These are phyloP conservation scores for Scaptomyza pallida DNA, from an alignment of 1,140 invertebrate genomes.

Conservation along the genomic window DNA sequence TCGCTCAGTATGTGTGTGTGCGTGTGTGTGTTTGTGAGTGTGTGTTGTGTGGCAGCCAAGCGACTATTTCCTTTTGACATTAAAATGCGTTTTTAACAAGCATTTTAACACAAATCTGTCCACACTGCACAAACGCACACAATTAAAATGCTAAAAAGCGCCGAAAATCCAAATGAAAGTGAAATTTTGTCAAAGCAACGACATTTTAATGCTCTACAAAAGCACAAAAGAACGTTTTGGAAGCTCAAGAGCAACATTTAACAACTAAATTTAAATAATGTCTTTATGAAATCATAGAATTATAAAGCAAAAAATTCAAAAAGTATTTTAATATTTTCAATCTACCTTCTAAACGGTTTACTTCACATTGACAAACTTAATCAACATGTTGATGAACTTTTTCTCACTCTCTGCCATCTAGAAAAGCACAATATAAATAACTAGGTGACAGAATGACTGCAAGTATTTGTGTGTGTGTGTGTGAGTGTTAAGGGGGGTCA, in stretches of 20 bases:
- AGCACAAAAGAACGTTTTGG: no score
- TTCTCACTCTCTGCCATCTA: constrained; percentile 3
- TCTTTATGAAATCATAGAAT: no score
- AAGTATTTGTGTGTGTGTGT: background rate
- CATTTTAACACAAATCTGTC: constrained; percentile 81
- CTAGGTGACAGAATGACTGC: constrained; percentile 19
- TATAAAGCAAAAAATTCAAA: no score
- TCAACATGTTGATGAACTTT: constrained; percentile 7
- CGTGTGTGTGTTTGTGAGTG: constrained; percentile 5
- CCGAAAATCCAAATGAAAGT: constrained; percentile 16
- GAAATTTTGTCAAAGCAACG: background rate
- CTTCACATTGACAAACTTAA: constrained; percentile 7
- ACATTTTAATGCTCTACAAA: constrained; percentile 29
- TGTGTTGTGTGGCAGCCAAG: constrained; percentile 6
- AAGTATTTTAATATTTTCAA: no score
- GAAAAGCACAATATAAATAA: constrained; percentile 58
- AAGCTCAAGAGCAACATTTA: no score
- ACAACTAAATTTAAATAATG: no score
- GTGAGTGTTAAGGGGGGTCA: constrained; percentile 18
- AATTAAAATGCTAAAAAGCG: constrained; percentile 78
- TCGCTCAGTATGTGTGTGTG: background rate
- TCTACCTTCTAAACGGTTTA: no score
- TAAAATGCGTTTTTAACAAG: constrained; percentile 78
- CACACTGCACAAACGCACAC: constrained; percentile 56
- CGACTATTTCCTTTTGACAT: constrained; percentile 80